These are phyloP conservation scores for Eilema caniola DNA, from an alignment of 2,888 invertebrate genomes.

Conservation along the genomic window DNA sequence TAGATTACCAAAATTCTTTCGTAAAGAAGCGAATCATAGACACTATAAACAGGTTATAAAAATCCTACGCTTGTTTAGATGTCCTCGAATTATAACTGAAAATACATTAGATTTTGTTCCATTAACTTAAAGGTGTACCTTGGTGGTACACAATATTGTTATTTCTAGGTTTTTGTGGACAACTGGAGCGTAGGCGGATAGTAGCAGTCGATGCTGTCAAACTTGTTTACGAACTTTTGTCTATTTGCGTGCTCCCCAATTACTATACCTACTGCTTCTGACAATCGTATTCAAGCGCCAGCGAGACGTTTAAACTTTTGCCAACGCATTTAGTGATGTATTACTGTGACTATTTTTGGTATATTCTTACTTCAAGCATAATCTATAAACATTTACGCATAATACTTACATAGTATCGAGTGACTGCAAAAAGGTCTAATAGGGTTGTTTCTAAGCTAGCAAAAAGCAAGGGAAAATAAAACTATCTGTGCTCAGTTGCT, in stretches of 20 bases:
- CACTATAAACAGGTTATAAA: conserved; percentile 19
- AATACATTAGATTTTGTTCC: conserved; percentile 29
- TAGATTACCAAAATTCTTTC: conserved; percentile 6
- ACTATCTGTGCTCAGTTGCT: too few species aligned
- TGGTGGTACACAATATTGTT: conserved; percentile 54
- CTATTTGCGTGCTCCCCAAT: conserved; percentile 71
- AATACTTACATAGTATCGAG: background rate
- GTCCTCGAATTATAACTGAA: conserved; percentile 24
- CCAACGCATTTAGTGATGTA: conserved; percentile 50
- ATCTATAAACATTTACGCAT: too few species aligned
- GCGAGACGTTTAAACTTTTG: conserved; percentile 55
- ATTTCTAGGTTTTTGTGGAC: conserved; percentile 64
- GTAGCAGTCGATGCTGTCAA: conserved; percentile 72
- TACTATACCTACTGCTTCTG: conserved; percentile 59
- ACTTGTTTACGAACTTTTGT: conserved; percentile 78
- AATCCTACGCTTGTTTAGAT: conserved; percentile 23
- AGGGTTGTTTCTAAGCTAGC: background rate
- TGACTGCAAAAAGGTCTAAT: background rate
- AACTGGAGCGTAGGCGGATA: conserved; percentile 63
- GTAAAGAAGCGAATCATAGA: conserved; percentile 20
- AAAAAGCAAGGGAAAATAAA: background rate
- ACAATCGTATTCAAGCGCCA: conserved; percentile 66
- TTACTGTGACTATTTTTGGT: conserved; percentile 40
- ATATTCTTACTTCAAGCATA: conserved; percentile 28
- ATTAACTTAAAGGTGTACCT: conserved; percentile 37